phyloP scores from a whole-genome alignment of 2,888 invertebrate species.

The Macaria liturata region DNA sequence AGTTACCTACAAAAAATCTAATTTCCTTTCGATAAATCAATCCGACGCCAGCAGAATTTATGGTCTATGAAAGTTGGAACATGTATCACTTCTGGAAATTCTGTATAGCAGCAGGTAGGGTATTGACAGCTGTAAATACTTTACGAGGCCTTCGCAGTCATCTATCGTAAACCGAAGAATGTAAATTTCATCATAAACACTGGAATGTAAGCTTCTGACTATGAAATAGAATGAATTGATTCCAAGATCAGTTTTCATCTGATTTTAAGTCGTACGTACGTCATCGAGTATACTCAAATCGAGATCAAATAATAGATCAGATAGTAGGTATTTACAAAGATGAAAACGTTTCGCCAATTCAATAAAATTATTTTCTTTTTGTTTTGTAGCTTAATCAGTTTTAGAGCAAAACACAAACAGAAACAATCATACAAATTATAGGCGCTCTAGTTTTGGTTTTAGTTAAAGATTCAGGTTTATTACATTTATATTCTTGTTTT shows the following conservation, averaged over 20 bases:
- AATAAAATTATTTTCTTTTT: too few species aligned
- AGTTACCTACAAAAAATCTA: neutral
- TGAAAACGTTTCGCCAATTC: too few species aligned
- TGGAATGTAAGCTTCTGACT: slow-evolving; percentile 11
- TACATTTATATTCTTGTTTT: too few species aligned
- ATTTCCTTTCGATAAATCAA: slow-evolving; percentile 4
- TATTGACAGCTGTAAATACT: slow-evolving; percentile 22
- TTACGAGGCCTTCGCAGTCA: slow-evolving; percentile 23
- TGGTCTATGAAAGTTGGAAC: slow-evolving; percentile 1
- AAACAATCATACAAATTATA: too few species aligned
- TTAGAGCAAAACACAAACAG: too few species aligned
- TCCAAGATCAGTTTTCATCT: neutral
- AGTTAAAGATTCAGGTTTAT: too few species aligned
- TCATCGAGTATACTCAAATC: neutral
- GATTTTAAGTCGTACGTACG: neutral
- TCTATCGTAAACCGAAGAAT: slow-evolving; percentile 25
- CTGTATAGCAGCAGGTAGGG: slow-evolving; percentile 9
- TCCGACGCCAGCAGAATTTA: slow-evolving; percentile 3
- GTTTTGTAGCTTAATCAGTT: too few species aligned
- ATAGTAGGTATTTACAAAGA: too few species aligned
- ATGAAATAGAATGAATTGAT: slow-evolving; percentile 4
- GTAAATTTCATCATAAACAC: slow-evolving; percentile 17
- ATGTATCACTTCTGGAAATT: slow-evolving; percentile 6
- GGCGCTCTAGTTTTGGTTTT: too few species aligned
- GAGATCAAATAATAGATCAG: neutral